These are phyloP conservation scores for Pristionchus mayeri DNA, from an alignment of 2,888 invertebrate species.

Conservation along the genomic window DNA sequence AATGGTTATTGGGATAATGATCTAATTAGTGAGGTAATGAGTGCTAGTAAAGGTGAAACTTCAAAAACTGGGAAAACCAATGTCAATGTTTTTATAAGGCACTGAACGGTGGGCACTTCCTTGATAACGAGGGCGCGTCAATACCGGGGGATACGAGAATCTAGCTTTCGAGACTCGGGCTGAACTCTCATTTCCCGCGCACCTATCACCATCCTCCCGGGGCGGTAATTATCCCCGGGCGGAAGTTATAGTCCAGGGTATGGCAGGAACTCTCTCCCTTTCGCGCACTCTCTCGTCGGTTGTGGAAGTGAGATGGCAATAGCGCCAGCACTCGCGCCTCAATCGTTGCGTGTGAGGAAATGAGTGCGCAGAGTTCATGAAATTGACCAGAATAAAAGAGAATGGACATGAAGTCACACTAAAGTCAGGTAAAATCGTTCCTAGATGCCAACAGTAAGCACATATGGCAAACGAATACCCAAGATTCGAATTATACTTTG, in stretches of 20 bases:
- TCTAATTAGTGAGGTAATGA: too few species aligned
- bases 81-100: too few species aligned
- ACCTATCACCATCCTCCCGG: background rate
- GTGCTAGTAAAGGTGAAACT: too few species aligned
- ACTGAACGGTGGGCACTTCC: too few species aligned
- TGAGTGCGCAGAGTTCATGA: background rate
- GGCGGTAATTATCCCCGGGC: background rate
- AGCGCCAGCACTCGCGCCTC: background rate
- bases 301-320: background rate
- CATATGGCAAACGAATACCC: too few species aligned
- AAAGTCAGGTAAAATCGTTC: background rate
- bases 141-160: too few species aligned
- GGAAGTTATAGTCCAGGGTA: background rate
- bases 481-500: too few species aligned
- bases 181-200: too few species aligned
- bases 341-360: background rate
- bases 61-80: too few species aligned
- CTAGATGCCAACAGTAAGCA: background rate
- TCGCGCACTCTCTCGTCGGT: background rate
- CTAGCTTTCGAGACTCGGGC: too few species aligned
- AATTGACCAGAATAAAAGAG: background rate
- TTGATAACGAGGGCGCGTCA: too few species aligned
- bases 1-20: too few species aligned
- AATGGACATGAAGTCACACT: background rate
- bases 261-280: background rate